These are phyloP conservation scores for Chlorodrepanis virens DNA, from an alignment of 2,113 vertebrate species.

Conservation along the genomic window DNA sequence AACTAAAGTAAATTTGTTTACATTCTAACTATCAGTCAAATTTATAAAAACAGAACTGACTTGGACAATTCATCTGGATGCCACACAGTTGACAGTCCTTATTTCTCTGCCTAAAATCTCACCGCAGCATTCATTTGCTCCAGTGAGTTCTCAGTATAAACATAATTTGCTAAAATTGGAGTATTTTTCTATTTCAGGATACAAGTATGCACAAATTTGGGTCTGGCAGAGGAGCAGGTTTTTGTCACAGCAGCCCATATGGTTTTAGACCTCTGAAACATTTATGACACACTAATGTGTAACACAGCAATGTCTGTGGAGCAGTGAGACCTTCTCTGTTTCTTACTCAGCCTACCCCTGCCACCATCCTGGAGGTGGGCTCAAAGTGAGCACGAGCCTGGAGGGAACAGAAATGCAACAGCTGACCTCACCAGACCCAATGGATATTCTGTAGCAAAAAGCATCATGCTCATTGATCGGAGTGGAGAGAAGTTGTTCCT, in stretches of 20 bases:
- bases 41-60: neutral
- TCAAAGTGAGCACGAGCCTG: neutral
- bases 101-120: neutral
- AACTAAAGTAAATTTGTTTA: neutral
- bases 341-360: fast-evolving
- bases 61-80: neutral
- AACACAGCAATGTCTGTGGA: neutral
- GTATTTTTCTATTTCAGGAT: neutral
- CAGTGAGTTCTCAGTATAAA: neutral
- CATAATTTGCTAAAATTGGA: neutral
- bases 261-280: neutral
- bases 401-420: fast-evolving
- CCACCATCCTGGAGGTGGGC: fast-evolving
- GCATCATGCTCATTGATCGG: neutral
- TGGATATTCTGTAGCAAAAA: fast-evolving
- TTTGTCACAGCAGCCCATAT: neutral
- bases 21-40: neutral
- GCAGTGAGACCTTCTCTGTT: fast-evolving
- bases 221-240: neutral
- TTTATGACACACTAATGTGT: neutral
- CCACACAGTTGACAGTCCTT: neutral
- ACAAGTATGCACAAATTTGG: neutral
- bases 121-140: neutral
- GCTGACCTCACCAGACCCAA: neutral
- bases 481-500: fast-evolving